A percentile compares a stretch with the other conserved stretches of the same genome.
Evolutionary conservation across 2,888 invertebrate species (phyloP).

Genomic region (Rhamphomyia laevipes): DNA sequence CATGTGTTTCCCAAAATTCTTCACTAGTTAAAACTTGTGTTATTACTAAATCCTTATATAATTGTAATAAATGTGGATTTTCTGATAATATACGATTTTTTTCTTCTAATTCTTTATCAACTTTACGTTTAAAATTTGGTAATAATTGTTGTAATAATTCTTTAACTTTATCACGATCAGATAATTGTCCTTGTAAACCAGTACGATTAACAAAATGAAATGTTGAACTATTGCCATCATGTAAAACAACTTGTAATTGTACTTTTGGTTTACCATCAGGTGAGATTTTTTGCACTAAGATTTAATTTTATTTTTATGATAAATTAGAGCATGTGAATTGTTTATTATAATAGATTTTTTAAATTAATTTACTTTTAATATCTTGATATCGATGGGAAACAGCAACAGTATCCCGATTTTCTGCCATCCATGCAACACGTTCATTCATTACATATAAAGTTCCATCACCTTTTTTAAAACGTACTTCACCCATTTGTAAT

Average conservation of each 20-base stretch:
- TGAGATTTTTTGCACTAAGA: slow-evolving; percentile 87
- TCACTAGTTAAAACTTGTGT: slow-evolving; percentile 91
- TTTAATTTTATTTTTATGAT: background rate
- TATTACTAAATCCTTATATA: slow-evolving; percentile 95
- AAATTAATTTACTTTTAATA: slow-evolving; percentile 69
- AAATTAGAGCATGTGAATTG: background rate
- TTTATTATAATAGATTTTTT: background rate
- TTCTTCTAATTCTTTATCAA: slow-evolving; percentile 79
- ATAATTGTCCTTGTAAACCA: slow-evolving; percentile 70
- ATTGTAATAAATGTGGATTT: slow-evolving; percentile 80
- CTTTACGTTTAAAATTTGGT: slow-evolving; percentile 87
- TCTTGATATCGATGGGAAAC: slow-evolving; percentile 91
- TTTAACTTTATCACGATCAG: slow-evolving; percentile 88
- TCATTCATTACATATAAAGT: slow-evolving; percentile 89
- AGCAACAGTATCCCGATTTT: slow-evolving; percentile 81
- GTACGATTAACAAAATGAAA: slow-evolving; percentile 92
- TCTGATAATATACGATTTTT: slow-evolving; percentile 82
- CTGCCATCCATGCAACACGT: slow-evolving; percentile 91
- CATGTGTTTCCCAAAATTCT: slow-evolving; percentile 95
- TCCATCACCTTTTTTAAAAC: slow-evolving; percentile 94
- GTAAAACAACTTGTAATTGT: slow-evolving; percentile 91
- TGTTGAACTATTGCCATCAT: slow-evolving; percentile 87
- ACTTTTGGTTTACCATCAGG: slow-evolving; percentile 96
- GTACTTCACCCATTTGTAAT: slow-evolving; percentile 81
- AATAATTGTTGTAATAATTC: slow-evolving; percentile 79